Base-by-base conservation (phyloP, 2,888 invertebrate species). In the Fragum fragum region DNA sequence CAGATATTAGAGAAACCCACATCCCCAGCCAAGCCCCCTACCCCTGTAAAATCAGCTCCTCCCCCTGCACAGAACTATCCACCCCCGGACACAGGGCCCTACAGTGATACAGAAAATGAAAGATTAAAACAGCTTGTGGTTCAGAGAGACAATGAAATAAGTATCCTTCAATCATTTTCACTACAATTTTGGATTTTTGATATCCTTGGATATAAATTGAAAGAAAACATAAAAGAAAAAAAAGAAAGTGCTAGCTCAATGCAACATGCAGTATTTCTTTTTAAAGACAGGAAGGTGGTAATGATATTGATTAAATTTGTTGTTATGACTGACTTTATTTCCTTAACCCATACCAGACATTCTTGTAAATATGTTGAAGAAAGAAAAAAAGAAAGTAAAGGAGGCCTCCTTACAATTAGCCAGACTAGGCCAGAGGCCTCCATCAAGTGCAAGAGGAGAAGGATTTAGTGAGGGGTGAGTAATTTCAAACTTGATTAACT, bases 131-230 rank as follows among this genome's bases (percentile, higher is more conserved):
- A 91, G 29, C 88, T 94, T 1, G 82, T 94, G 28, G 86, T 90
- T 68, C 94, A 94, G 83, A 89, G 94, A 87, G 94, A 94, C 77
- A 94, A 94, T 87, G 94, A 94, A 90, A 94, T 94, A 73, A 94
- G 93, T 94, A 94, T 93, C 93, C 91, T 92, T 89, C 70, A 36
- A n/a, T n/a, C n/a, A n/a, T n/a, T n/a, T n/a, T n/a, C n/a, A n/a
- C n/a, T n/a, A n/a, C n/a, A n/a, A n/a, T n/a, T n/a, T n/a, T n/a
- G n/a, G n/a, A n/a, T n/a, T n/a, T n/a, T n/a, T n/a, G n/a, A n/a
- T n/a, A n/a, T n/a, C n/a, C n/a, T n/a, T n/a, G n/a, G n/a, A n/a
- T n/a, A n/a, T n/a, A n/a, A n/a, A n/a, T n/a, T n/a, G n/a, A n/a
- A n/a, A n/a, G n/a, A n/a, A n/a, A n/a, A n/a, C n/a, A n/a, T n/a